A percentile compares a stretch with the other conserved stretches of the same genome.
Evolutionary conservation across 2,888 invertebrate genomes (phyloP).

Genomic region (Phymatocera aterrima): DNA sequence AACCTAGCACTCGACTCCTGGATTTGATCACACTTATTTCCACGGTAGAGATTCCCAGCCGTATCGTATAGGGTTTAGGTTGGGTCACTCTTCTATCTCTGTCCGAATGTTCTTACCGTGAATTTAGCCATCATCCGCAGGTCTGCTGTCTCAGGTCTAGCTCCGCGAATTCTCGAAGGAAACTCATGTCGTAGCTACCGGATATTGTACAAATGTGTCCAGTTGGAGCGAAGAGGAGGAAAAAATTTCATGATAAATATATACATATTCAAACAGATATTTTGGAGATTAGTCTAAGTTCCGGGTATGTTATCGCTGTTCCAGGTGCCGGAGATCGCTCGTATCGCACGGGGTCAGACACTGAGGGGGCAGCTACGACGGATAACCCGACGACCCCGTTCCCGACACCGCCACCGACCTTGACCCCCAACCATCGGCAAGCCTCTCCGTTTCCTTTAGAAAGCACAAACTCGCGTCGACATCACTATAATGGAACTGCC

Average conservation of each 20-base stretch:
- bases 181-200: background rate
- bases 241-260: background rate
- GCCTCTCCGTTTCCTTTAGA: slow-evolving; percentile 84
- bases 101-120: background rate
- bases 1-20: slow-evolving; percentile 35
- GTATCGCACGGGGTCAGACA: slow-evolving; percentile 85
- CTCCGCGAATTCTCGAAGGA: background rate
- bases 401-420: slow-evolving; percentile 77
- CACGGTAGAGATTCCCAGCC: slow-evolving; percentile 14
- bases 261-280: background rate
- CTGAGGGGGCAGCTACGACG: slow-evolving; percentile 78
- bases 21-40: slow-evolving; percentile 44
- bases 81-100: background rate
- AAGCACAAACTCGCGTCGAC: slow-evolving; percentile 80
- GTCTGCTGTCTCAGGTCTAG: background rate
- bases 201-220: background rate
- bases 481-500: slow-evolving; percentile 74
- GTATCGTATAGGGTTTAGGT: too few species aligned
- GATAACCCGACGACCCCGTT: slow-evolving; percentile 78
- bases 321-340: slow-evolving; percentile 82
- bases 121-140: background rate
- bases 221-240: background rate
- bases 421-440: slow-evolving; percentile 81
- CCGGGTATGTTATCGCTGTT: slow-evolving; percentile 57
- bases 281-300: background rate